A percentile compares a stretch with the other conserved stretches of the same genome.
These are phyloP conservation scores for Leptarthrus brevirostris DNA, from an alignment of 2,888 invertebrate genomes.

Conservation along the genomic window DNA sequence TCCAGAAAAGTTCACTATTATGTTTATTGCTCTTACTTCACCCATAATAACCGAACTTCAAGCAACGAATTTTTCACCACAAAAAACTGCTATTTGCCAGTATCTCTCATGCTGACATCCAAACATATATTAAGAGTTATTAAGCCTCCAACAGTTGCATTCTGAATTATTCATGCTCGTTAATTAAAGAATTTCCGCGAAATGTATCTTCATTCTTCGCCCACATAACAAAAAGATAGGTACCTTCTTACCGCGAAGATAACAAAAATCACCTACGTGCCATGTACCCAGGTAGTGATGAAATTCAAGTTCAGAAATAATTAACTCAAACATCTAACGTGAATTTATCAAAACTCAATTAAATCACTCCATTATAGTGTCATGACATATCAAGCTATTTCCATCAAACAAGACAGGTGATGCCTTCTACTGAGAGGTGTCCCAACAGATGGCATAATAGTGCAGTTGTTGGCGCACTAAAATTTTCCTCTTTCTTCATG, in stretches of 20 bases:
- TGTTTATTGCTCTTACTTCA: too few relatives aligned
- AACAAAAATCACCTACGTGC: not conserved
- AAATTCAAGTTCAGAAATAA: slow-evolving; percentile 40
- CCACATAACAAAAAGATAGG: slow-evolving; percentile 5
- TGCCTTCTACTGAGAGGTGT: not conserved
- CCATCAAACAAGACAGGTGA: not conserved
- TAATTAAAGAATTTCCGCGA: not conserved
- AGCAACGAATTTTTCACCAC: too few relatives aligned
- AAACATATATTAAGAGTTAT: not conserved
- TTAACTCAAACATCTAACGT: not conserved
- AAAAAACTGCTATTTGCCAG: too few relatives aligned
- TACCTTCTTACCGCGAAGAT: not conserved
- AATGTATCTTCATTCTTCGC: not conserved
- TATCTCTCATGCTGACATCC: too few relatives aligned
- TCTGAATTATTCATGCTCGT: not conserved
- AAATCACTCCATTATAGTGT: slow-evolving; percentile 13
- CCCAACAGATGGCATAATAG: not conserved
- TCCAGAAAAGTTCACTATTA: too few relatives aligned
- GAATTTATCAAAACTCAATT: slow-evolving; percentile 20
- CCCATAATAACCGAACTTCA: too few relatives aligned
- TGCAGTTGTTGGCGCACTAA: not conserved
- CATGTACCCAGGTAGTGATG: not conserved
- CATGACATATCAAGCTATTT: not conserved
- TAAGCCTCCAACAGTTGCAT: not conserved
- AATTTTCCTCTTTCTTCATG: not conserved